A percentile compares a stretch with the other conserved stretches of the same genome.
phyloP scores from a whole-genome alignment of 2,113 vertebrate species.

The Centropus unirufus region DNA sequence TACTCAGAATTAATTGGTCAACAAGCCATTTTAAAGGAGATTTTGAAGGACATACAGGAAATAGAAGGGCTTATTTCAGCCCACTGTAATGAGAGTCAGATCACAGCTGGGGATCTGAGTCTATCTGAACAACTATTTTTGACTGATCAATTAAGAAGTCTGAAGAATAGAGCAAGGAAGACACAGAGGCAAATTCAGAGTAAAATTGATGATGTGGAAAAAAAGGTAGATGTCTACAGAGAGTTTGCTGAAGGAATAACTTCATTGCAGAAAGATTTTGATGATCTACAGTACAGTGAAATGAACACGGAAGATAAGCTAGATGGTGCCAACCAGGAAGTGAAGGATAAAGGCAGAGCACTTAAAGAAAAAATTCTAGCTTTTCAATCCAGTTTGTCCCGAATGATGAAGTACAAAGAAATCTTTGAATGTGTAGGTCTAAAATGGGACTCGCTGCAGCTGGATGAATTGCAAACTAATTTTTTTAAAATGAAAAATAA shows the following conservation, averaged over 20 bases:
- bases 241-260: slow-evolving; percentile 72
- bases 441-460: slow-evolving; percentile 64
- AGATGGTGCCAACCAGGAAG: not conserved
- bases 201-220: slow-evolving; percentile 76
- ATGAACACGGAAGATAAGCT: not conserved
- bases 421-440: slow-evolving; percentile 66
- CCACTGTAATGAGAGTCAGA: slow-evolving; percentile 76
- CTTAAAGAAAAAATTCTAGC: slow-evolving; percentile 41
- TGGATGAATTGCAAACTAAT: slow-evolving; percentile 64
- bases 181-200: slow-evolving; percentile 75
- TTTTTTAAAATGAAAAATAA: slow-evolving; percentile 63
- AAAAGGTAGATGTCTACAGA: slow-evolving; percentile 63
- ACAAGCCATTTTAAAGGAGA: slow-evolving; percentile 69
- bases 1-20: slow-evolving; percentile 70
- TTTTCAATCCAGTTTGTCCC: slow-evolving; percentile 55
- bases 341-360: slow-evolving; percentile 29
- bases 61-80: slow-evolving; percentile 74
- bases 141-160: slow-evolving; percentile 77
- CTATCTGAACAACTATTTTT: slow-evolving; percentile 83
- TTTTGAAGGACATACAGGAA: slow-evolving; percentile 76
- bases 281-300: slow-evolving; percentile 54
- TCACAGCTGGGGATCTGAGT: slow-evolving; percentile 78
- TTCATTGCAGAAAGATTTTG: slow-evolving; percentile 76
- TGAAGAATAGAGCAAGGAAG: slow-evolving; percentile 79
- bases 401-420: slow-evolving; percentile 69